Percentiles rank a stretch among this genome's conserved stretches.
These are phyloP conservation scores for Lipotes vexillifer DNA, from an alignment of 2,113 vertebrate species.

Conservation along the genomic window DNA sequence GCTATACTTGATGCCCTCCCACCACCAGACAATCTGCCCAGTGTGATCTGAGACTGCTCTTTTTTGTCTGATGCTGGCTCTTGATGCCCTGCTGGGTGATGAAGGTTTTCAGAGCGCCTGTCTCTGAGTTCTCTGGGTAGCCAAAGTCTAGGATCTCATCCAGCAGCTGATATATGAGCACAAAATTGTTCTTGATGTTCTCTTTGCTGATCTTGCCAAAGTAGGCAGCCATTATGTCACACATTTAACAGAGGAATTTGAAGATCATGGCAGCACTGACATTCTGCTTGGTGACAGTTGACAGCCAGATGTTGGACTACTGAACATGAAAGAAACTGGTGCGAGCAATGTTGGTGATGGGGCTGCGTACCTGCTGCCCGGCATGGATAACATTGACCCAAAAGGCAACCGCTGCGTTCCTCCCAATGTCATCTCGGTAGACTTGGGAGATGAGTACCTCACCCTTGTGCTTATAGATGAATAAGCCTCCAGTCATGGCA, in stretches of 20 bases:
- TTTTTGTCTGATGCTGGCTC: constrained; percentile 97
- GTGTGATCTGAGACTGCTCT: constrained; percentile 99
- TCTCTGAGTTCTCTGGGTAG: constrained; percentile 99
- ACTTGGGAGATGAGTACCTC: constrained; percentile 98
- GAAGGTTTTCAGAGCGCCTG: constrained; percentile 98
- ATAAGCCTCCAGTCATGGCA: constrained; percentile 98
- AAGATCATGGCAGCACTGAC: constrained; percentile 99
- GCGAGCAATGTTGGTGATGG: constrained; percentile 98
- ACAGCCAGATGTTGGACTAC: constrained; percentile 99
- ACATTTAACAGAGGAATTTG: constrained; percentile 99
- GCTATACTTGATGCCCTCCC: constrained; percentile 98
- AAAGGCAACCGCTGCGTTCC: constrained; percentile 98
- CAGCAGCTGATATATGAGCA: constrained; percentile 97
- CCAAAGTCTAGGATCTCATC: constrained; percentile 99
- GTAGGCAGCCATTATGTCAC: constrained; percentile 98
- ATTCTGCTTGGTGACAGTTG: constrained; percentile 99
- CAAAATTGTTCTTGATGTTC: constrained; percentile 99
- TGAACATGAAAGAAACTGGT: constrained; percentile 99
- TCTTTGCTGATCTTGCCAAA: constrained; percentile 99
- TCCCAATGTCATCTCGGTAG: constrained; percentile 98
- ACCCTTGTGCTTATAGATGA: constrained; percentile 99
- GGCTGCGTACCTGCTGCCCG: constrained; percentile 97
- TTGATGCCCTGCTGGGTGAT: constrained; percentile 99
- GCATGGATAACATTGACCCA: constrained; percentile 99
- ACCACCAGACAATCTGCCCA: constrained; percentile 98